Percentiles rank a stretch among this genome's conserved stretches.
phyloP scores from a whole-genome alignment of 23 tunicate species.

The Oikopleura vanhoeffeni region DNA sequence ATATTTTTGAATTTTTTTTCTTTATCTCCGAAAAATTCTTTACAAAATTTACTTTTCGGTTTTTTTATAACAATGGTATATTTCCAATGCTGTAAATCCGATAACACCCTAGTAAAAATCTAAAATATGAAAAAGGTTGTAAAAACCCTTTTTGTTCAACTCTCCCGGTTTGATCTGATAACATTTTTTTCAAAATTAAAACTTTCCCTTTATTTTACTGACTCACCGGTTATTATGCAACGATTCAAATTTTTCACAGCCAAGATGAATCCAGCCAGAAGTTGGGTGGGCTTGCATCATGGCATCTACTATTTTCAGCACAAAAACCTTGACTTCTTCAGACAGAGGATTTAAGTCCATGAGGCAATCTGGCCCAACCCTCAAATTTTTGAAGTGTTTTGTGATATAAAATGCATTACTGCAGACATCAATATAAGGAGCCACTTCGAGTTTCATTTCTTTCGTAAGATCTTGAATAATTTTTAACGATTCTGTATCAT shows the following conservation, averaged over 20 bases:
- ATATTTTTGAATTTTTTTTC: no score
- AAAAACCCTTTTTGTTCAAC: no score
- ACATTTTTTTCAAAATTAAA: no score
- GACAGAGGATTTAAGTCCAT: not conserved
- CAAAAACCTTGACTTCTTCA: not conserved
- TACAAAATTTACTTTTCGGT: no score
- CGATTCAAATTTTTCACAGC: not conserved
- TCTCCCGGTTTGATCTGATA: no score
- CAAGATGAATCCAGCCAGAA: not conserved
- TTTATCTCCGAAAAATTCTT: no score
- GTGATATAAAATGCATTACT: not conserved
- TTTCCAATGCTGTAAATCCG: no score
- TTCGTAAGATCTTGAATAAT: not conserved
- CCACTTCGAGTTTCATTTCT: not conserved
- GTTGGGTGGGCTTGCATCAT: not conserved
- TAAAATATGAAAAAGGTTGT: no score
- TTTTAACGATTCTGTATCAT: not conserved
- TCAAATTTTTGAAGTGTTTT: not conserved
- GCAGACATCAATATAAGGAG: not conserved
- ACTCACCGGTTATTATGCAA: not conserved
- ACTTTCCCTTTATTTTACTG: no score
- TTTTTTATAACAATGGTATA: no score
- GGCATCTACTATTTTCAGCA: not conserved
- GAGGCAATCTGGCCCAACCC: not conserved
- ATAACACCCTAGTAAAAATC: no score